Conservation (phyloP, 2,888 invertebrate species). For the Oeneis ivallda region DNA sequence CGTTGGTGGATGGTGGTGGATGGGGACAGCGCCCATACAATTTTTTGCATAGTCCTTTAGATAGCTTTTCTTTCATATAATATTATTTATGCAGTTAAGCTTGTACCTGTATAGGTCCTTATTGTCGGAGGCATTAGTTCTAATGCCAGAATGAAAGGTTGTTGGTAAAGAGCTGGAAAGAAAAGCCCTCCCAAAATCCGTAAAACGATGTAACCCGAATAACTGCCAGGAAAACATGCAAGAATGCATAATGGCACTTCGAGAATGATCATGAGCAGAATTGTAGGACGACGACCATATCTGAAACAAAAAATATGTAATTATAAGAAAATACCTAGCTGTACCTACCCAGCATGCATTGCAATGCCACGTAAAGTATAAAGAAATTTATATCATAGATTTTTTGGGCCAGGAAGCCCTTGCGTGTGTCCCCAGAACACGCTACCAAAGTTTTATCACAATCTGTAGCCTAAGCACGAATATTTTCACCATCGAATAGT, state of each 20-base stretch:
- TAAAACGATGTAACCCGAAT: slow-evolving; percentile 81
- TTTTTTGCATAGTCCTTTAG: too few relatives aligned
- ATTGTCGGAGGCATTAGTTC: slow-evolving; percentile 85
- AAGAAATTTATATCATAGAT: too few relatives aligned
- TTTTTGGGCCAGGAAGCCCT: too few relatives aligned
- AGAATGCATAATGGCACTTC: slow-evolving; percentile 83
- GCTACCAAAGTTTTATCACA: too few relatives aligned
- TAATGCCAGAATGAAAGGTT: slow-evolving; percentile 84
- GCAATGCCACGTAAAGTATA: too few relatives aligned
- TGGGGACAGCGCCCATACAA: too few relatives aligned
- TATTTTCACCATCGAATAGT: too few relatives aligned
- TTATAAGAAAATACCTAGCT: too few relatives aligned
- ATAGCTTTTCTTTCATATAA: background rate
- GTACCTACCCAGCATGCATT: too few relatives aligned
- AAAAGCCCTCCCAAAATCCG: slow-evolving; percentile 84
- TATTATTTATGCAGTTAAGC: background rate
- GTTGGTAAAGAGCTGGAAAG: slow-evolving; percentile 85
- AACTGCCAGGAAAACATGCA: slow-evolving; percentile 82
- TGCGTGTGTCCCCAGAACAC: too few relatives aligned
- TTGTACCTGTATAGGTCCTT: slow-evolving; percentile 82
- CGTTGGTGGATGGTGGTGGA: too few relatives aligned
- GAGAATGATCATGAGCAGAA: slow-evolving; percentile 82
- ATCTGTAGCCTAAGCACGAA: too few relatives aligned
- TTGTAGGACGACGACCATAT: slow-evolving; percentile 84
- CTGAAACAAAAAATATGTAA: slow-evolving; percentile 53